Conservation (phyloP, 2,888 invertebrate genomes). For the Antheraea yamamai region DNA sequence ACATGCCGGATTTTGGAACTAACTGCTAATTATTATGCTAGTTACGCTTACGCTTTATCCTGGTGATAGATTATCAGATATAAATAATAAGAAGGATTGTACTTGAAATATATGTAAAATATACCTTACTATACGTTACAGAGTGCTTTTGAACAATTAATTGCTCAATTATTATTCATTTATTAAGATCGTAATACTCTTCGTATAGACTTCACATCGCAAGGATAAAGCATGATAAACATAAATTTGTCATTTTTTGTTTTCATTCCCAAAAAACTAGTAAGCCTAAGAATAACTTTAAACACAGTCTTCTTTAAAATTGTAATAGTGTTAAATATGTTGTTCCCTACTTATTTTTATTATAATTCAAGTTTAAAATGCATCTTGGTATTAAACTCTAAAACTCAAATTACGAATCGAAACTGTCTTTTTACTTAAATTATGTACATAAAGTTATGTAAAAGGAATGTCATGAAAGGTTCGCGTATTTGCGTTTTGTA, state of each 20-base stretch:
- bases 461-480: conserved; percentile 48
- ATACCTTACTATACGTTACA: background rate
- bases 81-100: background rate
- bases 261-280: background rate
- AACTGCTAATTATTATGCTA: conserved; percentile 10
- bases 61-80: background rate
- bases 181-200: background rate
- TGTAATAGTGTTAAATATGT: background rate
- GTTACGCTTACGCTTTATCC: background rate
- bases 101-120: background rate
- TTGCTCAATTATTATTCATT: background rate
- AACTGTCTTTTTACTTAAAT: conserved; percentile 8
- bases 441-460: conserved; percentile 21
- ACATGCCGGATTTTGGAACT: background rate
- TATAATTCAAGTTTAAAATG: conserved; percentile 11
- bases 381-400: conserved; percentile 8
- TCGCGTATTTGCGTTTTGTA: conserved; percentile 28
- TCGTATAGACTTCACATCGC: background rate
- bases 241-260: background rate
- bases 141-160: background rate
- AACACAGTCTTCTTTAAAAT: conserved; percentile 4
- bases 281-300: conserved; percentile 5
- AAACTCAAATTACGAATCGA: conserved; percentile 6
- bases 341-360: background rate
- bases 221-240: background rate